Evolutionary conservation across 2,797 vertebrate species (phyloP), one percentile per base, ranked within the genome.

Genomic region (Tympanoctomys barrerae): DNA sequence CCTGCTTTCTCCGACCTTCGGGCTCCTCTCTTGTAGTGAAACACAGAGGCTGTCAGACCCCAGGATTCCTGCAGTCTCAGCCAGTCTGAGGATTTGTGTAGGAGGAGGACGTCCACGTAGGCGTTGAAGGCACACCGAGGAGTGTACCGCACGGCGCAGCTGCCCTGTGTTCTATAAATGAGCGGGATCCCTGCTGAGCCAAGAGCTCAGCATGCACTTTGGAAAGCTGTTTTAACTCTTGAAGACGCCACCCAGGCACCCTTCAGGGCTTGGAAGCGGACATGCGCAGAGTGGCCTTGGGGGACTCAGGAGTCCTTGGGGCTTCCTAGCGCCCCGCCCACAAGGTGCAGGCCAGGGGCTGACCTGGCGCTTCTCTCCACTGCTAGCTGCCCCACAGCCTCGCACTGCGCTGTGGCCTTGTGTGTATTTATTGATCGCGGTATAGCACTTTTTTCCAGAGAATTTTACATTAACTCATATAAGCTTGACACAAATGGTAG

Each of bases 401-500:
- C 14, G 5, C 2, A 2, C 54, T 0, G 61, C 12, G 0, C 12
- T 5, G 54, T 9, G 39, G 46, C 84, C 70, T 79, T 84, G 49
- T 7, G 83, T 90, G 59, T 94, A 92, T 89, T 97, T 96, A 97
- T 82, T 73, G 90, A 81, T 90, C n/a, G 82, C 85, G 64, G 46
- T 73, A 70, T 7, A 75, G 68, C 66, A 79, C 71, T 85, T 95
- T 95, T 96, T 87, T n/a, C 92, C 54, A 2, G 94, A 42, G 73
- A 95, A 59, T 96, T 93, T 97, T 94, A 94, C 90, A 95, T 96
- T 84, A 80, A 89, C 96, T 93, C 89, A 33, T 79, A 94, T 79
- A 90, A 87, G 68, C 78, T 59, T 89, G 95, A 96, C 96, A 94
- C 61, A 96, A 96, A 95, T 81, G 92, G 54, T 87, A 95, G 19